Evolutionary conservation across 1,140 invertebrate genomes (phyloP).

Genomic region (Lysiphlebus fabarum): DNA sequence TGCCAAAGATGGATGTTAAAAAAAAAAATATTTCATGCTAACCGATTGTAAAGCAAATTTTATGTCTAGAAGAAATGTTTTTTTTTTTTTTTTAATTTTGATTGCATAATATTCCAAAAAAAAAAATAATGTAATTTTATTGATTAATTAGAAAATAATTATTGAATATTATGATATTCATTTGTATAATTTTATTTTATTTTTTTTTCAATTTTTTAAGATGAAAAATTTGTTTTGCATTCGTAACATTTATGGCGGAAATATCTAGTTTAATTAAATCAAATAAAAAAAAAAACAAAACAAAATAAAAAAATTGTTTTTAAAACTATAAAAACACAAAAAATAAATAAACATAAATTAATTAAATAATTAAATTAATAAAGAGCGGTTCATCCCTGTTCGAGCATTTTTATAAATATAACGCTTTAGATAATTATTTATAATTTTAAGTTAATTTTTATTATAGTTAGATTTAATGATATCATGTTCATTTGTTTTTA

Average conservation of each 20-base stretch:
- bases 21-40: constrained; percentile 23
- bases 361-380: constrained; percentile 4
- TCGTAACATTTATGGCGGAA: no score
- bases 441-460: constrained; percentile 6
- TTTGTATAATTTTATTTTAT: no score
- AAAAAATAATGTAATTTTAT: no score
- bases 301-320: neutral
- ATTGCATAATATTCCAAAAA: neutral
- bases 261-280: neutral
- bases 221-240: no score
- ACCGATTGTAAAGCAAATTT: constrained; percentile 19
- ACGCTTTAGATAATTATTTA: constrained; percentile 7
- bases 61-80: neutral
- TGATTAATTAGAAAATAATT: neutral
- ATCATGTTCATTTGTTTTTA: neutral
- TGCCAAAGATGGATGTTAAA: constrained; percentile 33
- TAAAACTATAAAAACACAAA: constrained; percentile 2
- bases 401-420: constrained; percentile 26
- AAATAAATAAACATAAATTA: neutral
- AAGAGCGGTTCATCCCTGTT: constrained; percentile 22
- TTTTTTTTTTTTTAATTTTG: neutral
- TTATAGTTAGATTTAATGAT: neutral
- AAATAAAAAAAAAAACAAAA: neutral
- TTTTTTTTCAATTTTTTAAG: no score
- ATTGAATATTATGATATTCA: neutral